Base-by-base conservation (phyloP, 2,797 vertebrate species). In the Alosa sapidissima region DNA sequence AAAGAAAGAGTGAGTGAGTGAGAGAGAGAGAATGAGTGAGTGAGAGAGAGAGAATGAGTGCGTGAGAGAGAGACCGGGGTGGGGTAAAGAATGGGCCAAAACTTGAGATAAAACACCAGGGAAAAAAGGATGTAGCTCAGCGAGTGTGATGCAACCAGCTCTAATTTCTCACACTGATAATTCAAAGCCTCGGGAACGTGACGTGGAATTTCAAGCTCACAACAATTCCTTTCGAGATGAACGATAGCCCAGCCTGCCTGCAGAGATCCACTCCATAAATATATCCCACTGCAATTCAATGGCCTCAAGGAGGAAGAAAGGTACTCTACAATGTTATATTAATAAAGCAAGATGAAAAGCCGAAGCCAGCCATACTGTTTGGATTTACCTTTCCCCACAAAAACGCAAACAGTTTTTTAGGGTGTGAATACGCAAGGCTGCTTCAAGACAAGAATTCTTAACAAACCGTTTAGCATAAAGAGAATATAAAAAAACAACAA, bases 131-230 rank as follows among this genome's bases (percentile, higher is more conserved):
- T 11, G 9, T 5, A 14, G n/a, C 47, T 49, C 8, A 45, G 16
- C 65, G 5, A 41, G 1, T 33, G 24, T 72, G 60, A 51, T 36
- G 13, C 51, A 51, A 24, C 81, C 21, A 55, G 54, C 72, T 45
- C 45, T 36, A 87, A 55, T 45, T 9, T 52, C 16, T 78, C 84
- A 48, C 3, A 68, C 16, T 16, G 33, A 52, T 28, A 41, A 36
- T 28, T 48, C 47, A 62, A 83, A 84, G 93, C 97, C 91, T 96
- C 96, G 87, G 95, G 85, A 90, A 94, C 97, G 97, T 99, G 93
- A 7, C 45, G 48, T 36, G 65, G 65, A 72, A 33, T 72, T 68
- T 68, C 28, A 68, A 68, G 62, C 24, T 33, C 62, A 68, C 28
- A 8, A 62, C n/a, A 62, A 62, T 62, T 24, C 21, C 19, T 72